Base-by-base conservation (phyloP, 2,888 invertebrate species). In the Drosophila histrio region DNA sequence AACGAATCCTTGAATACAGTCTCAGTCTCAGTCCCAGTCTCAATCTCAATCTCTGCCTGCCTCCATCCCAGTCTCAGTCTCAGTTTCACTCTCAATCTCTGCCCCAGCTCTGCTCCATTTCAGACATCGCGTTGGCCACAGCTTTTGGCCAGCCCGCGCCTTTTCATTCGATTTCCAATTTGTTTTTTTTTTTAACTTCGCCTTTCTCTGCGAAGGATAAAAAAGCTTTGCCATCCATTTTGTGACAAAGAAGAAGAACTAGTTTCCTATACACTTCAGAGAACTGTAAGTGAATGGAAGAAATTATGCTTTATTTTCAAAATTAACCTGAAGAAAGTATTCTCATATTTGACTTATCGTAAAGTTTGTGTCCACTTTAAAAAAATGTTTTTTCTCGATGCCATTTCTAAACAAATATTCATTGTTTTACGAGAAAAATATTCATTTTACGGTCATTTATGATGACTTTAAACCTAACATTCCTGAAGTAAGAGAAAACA, bases 81-180 rank as follows among this genome's bases (percentile, higher is more conserved):
- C 15, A 3, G n/a, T n/a, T n/a, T n/a, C n/a, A 9, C 13, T 32
- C 44, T 36, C 26, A n/a, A 28, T 17, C 52, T 39, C 17, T 26
- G 11, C 3, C 39, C 43, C 60, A 32, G 26, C 26, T 28, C 34
- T 9, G 8, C 24, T 9, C 11, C 24, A 24, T 39, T 52, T 65
- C 62, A 64, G 76, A 77, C 74, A 54, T 65, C 72, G 68, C 75
- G 65, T 67, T 53, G 7, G 76, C 80, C 74, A 54, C 66, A 75
- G 68, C 75, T 67, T 67, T 53, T 11, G 60, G 52, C 38, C 62
- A 43, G 47, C 41, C 63, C 53, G 63, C 57, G 74, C 63, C 66
- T 65, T 81, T 84, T 73, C 63, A 84, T 83, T 84, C 82, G 85
- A 87, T 87, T 83, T 83, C 78, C 76, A 87, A 84, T 83, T 83